Evolutionary conservation across 2,888 invertebrate genomes (phyloP).

Genomic region (Leptinotarsa rubiginosa): DNA sequence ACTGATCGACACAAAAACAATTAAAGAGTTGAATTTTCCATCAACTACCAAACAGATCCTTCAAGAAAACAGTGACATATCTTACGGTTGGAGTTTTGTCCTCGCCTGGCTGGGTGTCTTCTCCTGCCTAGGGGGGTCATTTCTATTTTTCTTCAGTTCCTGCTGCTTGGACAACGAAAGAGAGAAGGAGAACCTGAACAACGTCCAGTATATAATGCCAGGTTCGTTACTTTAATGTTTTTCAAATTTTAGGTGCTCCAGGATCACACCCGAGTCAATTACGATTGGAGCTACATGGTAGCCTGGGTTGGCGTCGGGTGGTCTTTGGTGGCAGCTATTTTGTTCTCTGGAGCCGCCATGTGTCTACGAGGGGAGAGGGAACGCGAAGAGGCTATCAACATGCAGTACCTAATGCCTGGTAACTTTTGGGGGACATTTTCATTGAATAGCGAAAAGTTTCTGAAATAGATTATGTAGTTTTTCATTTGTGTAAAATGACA

Average conservation of each 20-base stretch:
- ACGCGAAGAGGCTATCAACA: conserved; percentile 94
- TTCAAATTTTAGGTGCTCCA: conserved; percentile 77
- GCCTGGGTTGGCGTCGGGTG: conserved; percentile 97
- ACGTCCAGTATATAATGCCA: conserved; percentile 92
- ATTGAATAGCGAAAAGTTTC: conserved; percentile 30
- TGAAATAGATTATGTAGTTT: conserved; percentile 15
- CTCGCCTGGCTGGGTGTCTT: conserved; percentile 86
- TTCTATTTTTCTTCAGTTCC: conserved; percentile 84
- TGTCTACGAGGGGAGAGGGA: conserved; percentile 94
- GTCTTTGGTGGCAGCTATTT: conserved; percentile 89
- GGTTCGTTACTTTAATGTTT: conserved; percentile 67
- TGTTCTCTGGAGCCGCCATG: conserved; percentile 93
- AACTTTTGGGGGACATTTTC: conserved; percentile 60
- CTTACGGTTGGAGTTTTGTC: conserved; percentile 90
- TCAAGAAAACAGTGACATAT: conserved; percentile 77
- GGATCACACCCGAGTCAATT: conserved; percentile 86
- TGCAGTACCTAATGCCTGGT: conserved; percentile 98
- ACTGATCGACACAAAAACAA: too few relatives aligned
- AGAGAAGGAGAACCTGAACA: conserved; percentile 78
- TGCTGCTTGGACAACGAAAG: conserved; percentile 83
- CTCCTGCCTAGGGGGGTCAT: conserved; percentile 79
- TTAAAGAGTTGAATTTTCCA: not conserved
- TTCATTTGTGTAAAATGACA: not conserved
- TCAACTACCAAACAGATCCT: conserved; percentile 69
- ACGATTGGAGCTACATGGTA: conserved; percentile 97